Base-by-base conservation (phyloP, 2,797 vertebrate genomes). In the Avahi laniger region DNA sequence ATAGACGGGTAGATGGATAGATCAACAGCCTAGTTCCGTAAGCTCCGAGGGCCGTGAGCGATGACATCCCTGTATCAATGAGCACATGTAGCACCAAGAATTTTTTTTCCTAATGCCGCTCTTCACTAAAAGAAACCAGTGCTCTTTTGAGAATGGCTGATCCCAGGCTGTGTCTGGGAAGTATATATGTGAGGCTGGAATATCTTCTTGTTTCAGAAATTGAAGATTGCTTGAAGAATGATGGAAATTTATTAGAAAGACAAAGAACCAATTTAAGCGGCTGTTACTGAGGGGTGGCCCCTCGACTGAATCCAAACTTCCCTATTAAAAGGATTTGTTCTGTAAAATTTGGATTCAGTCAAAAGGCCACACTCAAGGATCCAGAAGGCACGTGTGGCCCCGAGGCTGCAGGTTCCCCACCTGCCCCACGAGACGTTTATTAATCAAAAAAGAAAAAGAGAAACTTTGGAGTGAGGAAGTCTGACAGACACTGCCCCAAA, bases 371-470 rank as follows among this genome's bases (percentile, higher is more conserved):
- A 18, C 7, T n/a, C 17, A 33, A 7, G 33, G 63, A 65, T n/a
- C 63, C 7, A 33, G 33, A 65, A 33, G 63, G 15, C 63, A 4
- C 57, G 24, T 28, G 10, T 59, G 57, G 57, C 24, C 24, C 57
- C 0, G 10, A 26, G 24, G 10, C 57, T 20, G 3, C 57, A 59
- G 57, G 24, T 4, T 26, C 57, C 50, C 57, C 57, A 59, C 57
- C 57, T 59, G 82, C 12, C 6, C 14, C 14, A 75, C n/a, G 38
- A 65, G 17, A 38, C 38, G 3, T 57, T 69, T 83, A 43, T 52
- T 84, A 69, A 69, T 76, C 52, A 84, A 28, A 84, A 76, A 26
- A 59, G 50, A n/a, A 59, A 94, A 89, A 48, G 2, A 69, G 5
- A 30, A 48, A 63, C 10, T 46, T 57, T 57, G 83, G 41, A 63